Evolutionary conservation across 1,140 invertebrate species (phyloP).

Genomic region (Ceratina japonica): DNA sequence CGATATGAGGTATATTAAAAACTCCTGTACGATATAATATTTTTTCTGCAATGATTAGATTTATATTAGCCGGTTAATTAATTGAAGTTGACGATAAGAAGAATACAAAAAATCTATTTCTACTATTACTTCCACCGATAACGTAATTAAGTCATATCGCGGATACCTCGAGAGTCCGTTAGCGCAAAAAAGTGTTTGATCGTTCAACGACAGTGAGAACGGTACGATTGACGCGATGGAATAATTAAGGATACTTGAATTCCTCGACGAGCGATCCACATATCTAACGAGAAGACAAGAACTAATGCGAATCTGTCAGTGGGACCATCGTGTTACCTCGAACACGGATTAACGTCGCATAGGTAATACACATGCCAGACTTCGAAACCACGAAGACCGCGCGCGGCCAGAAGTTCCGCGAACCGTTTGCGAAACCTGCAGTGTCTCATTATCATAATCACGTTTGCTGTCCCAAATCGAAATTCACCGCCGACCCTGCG

Average conservation of each 20-base stretch:
- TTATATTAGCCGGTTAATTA: not conserved
- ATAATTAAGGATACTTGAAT: not conserved
- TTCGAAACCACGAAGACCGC: constrained; percentile 1
- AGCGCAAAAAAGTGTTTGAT: not conserved
- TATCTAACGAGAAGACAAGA: not conserved
- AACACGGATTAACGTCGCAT: not conserved
- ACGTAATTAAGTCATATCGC: not conserved
- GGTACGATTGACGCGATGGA: not conserved
- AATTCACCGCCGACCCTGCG: constrained; percentile 1
- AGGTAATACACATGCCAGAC: too few species aligned
- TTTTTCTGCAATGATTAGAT: too few species aligned
- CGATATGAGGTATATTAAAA: too few species aligned
- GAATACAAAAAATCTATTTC: not conserved
- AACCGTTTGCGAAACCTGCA: constrained; percentile 19
- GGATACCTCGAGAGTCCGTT: not conserved
- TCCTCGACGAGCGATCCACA: not conserved
- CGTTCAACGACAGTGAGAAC: not conserved
- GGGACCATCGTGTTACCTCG: not conserved
- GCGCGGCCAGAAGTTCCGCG: constrained; percentile 8
- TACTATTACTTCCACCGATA: not conserved
- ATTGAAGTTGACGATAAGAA: not conserved
- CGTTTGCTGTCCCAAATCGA: constrained; percentile 16
- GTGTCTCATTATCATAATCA: constrained; percentile 23
- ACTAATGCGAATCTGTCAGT: not conserved
- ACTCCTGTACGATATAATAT: too few species aligned